A percentile compares a stretch with the other conserved stretches of the same genome.
Evolutionary conservation across 2,888 invertebrate species (phyloP).

Genomic region (Sarcophaga caerulescens): DNA sequence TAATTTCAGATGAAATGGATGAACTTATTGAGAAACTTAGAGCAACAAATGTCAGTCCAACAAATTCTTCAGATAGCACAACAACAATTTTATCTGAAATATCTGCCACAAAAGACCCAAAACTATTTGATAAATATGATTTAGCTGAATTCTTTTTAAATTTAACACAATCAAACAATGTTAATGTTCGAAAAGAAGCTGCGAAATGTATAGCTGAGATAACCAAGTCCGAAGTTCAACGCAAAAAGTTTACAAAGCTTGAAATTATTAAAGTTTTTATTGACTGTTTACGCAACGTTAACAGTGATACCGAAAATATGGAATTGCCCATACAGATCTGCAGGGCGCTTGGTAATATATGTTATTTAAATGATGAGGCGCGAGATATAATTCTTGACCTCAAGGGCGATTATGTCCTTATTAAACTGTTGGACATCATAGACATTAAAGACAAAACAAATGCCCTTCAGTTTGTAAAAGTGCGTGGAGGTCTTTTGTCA

Average conservation of each 20-base stretch:
- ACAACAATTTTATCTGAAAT: constrained; percentile 77
- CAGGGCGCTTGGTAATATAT: constrained; percentile 93
- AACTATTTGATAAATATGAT: constrained; percentile 79
- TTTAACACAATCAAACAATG: constrained; percentile 78
- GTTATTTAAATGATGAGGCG: constrained; percentile 91
- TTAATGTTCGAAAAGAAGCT: constrained; percentile 83
- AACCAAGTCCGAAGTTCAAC: constrained; percentile 89
- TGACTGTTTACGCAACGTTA: constrained; percentile 81
- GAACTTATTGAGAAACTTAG: constrained; percentile 79
- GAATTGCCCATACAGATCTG: constrained; percentile 88
- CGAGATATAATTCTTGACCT: constrained; percentile 82
- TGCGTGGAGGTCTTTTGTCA: constrained; percentile 88
- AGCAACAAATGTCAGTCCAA: constrained; percentile 75
- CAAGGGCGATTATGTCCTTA: constrained; percentile 82
- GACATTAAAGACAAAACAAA: constrained; percentile 75
- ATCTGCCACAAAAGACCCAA: constrained; percentile 79
- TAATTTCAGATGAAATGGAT: constrained; percentile 78
- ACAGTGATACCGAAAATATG: constrained; percentile 75
- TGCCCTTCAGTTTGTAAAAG: constrained; percentile 83
- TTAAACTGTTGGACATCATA: constrained; percentile 80
- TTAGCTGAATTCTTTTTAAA: constrained; percentile 78
- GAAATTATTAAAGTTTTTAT: constrained; percentile 84
- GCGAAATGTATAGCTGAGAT: constrained; percentile 91
- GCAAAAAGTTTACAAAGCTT: constrained; percentile 86
- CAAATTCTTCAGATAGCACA: constrained; percentile 71